Evolutionary conservation across 2,888 invertebrate genomes (phyloP), one percentile per base, ranked within the genome.

Genomic region (Lottia scabra): DNA sequence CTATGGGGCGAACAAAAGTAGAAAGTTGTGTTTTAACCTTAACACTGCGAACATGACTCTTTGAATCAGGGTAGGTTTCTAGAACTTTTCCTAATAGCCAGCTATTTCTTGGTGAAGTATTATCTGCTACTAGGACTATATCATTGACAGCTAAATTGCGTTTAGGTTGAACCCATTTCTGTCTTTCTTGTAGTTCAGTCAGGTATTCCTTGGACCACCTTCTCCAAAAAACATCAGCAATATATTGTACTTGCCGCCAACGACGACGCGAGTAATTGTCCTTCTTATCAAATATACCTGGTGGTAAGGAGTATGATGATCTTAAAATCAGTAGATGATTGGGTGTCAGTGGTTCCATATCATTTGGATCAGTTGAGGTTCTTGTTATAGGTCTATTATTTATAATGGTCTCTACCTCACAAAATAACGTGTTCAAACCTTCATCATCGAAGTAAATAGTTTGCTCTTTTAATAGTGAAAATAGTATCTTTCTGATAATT

Each of bases 161-260:
- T 38, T 10, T 38, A 8, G 38, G 38, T 38, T 38, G 13, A 10
- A 65, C 13, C 76, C 71, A 75, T 27, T 72, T 75, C n/a, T 72
- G 72, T 46, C 76, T 44, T 64, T 67, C 63, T 26, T 76, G 76
- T 2, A 72, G 68, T 15, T 43, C 8, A 5, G 72, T 64, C 15
- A 76, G 19, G 65, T 75, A 75, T 56, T 73, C 72, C 13, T 64
- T 63, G 8, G 48, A 13, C 74, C 75, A 78, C 38, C 76, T 45
- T n/a, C 30, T 65, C 75, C 76, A 75, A 62, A 76, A 75, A 38
- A 74, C 26, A 62, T 75, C 67, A 16, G 79, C 69, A 26, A 77
- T 8, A 48, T 78, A 78, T 38, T 79, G 79, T 4, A 78, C 65
- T 69, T 78, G 78, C 12, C 74, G 64, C 78, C 79, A 79, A 38